These are phyloP conservation scores for Steatocranus sp. DNA, from an alignment of 2,797 vertebrate species.

Conservation along the genomic window DNA sequence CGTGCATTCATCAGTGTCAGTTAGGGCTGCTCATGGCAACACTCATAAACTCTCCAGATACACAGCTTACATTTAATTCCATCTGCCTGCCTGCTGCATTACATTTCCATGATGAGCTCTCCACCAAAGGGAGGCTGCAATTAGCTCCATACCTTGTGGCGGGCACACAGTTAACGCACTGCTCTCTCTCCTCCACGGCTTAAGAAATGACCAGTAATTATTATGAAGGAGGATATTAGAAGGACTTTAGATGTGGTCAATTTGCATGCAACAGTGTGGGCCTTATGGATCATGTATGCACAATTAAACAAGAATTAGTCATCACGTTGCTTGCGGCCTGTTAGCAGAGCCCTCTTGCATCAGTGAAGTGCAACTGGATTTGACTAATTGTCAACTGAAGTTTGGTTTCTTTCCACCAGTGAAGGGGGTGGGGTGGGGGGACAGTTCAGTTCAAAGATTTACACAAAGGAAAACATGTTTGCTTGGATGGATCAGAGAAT, in stretches of 20 bases:
- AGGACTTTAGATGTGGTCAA: slow-evolving; percentile 33
- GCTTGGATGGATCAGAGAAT: background rate
- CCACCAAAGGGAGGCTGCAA: slow-evolving; percentile 33
- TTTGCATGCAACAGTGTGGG: slow-evolving; percentile 35
- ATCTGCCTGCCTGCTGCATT: slow-evolving; percentile 38
- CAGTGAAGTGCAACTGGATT: slow-evolving; percentile 7
- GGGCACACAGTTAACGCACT: background rate
- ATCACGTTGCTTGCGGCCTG: slow-evolving; percentile 18
- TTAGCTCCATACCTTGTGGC: slow-evolving; percentile 43
- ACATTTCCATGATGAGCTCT: slow-evolving; percentile 32
- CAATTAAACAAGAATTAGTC: slow-evolving; percentile 59
- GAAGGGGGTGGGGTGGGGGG: background rate
- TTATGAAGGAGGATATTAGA: slow-evolving; percentile 42
- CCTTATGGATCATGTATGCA: slow-evolving; percentile 56
- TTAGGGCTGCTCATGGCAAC: slow-evolving; percentile 34
- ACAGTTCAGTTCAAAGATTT: background rate
- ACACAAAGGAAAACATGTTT: background rate
- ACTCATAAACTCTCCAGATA: slow-evolving; percentile 54
- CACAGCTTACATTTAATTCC: slow-evolving; percentile 54
- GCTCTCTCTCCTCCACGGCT: slow-evolving; percentile 3
- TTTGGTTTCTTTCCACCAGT: background rate
- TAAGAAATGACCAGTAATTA: slow-evolving; percentile 49
- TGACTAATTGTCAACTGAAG: background rate
- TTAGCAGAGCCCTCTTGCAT: slow-evolving; percentile 25
- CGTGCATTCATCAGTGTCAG: slow-evolving; percentile 64